Evolutionary conservation across 2,797 vertebrate species (phyloP), one percentile per base, ranked within the genome.

Genomic region (Trachops cirrhosus): DNA sequence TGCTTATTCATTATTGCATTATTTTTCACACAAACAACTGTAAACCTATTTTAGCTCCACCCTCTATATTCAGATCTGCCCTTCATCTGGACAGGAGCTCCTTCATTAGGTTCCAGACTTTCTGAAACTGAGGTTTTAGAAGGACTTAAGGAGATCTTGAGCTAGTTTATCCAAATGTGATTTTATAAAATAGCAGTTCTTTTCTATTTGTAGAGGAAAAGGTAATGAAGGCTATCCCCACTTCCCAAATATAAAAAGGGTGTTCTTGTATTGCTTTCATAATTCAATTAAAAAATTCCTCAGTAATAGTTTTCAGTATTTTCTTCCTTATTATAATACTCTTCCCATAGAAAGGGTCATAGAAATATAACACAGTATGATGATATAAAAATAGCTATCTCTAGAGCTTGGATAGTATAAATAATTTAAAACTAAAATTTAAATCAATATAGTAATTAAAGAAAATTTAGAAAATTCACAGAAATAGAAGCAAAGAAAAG

Each of bases 281-380:
- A 79, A 90, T 93, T 91, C 19, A 41, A 26, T 78, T 89, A 16
- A 78, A 93, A 95, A 87, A 85, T 89, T 67, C 48, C 6, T 29
- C 46, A n/a, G 0, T 39, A 22, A 84, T 80, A 19, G 26, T 67
- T 95, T 91, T 68, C 9, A 79, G 16, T 68, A 62, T 89, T 95
- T 93, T 57, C n/a, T 89, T 95, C 2, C 15, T 80, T 91, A 85
- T 79, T 79, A 52, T 84, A 59, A 75, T 77, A 68, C 71, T 75
- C 34, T 71, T 86, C 24, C 29, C 44, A 48, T 75, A 50, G 82
- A 71, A 62, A 77, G 34, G 11, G 2, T 95, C 52, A 50, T 19
- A 67, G 77, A 79, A 82, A 75, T 48, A 44, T 37, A 96, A 62
- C 8, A 73, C 59, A 80, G 15, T 74, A 67, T 57, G 32, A 67